Conservation (phyloP, 92 coral and sea anemone species). For the Zoanthus solanderi region DNA sequence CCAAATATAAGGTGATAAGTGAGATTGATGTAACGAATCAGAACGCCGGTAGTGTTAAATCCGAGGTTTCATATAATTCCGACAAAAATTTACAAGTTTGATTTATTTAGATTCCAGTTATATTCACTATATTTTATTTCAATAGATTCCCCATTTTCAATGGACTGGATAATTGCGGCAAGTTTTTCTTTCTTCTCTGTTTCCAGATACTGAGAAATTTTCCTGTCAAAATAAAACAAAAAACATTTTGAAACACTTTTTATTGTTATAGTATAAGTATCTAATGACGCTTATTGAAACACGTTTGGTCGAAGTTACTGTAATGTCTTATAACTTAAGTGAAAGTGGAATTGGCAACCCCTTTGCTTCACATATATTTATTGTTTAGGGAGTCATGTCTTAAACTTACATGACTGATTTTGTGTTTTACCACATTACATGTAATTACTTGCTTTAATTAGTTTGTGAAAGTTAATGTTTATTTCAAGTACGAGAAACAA, state of each 20-base stretch:
- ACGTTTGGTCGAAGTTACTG: no score
- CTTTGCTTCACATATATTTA: no score
- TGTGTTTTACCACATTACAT: neutral
- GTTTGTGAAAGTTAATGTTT: no score
- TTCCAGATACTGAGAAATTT: slow-evolving; percentile 71
- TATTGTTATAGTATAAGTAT: neutral
- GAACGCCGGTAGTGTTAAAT: no score
- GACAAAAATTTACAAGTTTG: slow-evolving; percentile 60
- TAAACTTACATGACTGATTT: neutral
- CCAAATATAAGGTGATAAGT: no score
- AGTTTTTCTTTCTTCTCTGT: slow-evolving; percentile 58
- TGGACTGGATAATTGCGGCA: slow-evolving; percentile 47
- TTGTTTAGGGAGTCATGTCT: no score
- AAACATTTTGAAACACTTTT: neutral
- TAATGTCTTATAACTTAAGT: no score
- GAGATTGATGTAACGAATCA: no score
- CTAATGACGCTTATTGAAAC: no score
- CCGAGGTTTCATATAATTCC: neutral
- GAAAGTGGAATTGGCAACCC: no score
- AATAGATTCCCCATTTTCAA: slow-evolving; percentile 57
- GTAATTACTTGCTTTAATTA: no score
- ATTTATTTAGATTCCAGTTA: slow-evolving; percentile 87
- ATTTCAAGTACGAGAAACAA: no score
- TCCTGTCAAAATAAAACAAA: slow-evolving; percentile 45
- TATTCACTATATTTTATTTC: slow-evolving; percentile 71